Percentiles rank a stretch among this genome's conserved stretches.
phyloP scores from a whole-genome alignment of 2,797 vertebrate species.

The Microtus agrestis region DNA sequence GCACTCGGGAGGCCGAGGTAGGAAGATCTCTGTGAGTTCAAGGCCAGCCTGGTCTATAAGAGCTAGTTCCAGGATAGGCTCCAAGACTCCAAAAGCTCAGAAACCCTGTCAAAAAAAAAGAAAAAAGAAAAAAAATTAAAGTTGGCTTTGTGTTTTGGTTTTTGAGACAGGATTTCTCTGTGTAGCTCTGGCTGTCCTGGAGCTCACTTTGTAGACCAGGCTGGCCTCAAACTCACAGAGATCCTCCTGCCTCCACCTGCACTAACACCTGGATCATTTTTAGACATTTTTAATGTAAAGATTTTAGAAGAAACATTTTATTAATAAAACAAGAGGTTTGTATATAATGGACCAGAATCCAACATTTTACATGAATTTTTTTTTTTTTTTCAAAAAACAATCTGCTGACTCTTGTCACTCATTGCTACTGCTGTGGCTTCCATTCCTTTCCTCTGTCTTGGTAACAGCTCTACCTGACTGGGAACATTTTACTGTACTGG shows the following conservation, averaged over 20 bases:
- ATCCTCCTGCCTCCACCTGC: not conserved
- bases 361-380: conserved; percentile 24
- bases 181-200: not conserved
- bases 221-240: not conserved
- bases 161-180: not conserved
- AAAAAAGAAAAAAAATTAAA: too few relatives aligned
- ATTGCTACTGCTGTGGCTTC: not conserved
- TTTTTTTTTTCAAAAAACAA: conserved; percentile 36
- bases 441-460: not conserved
- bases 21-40: too few relatives aligned
- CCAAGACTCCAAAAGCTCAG: too few relatives aligned
- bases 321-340: conserved; percentile 20
- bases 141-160: not conserved
- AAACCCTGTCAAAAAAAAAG: too few relatives aligned
- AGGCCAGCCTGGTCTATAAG: too few relatives aligned
- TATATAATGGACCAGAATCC: not conserved
- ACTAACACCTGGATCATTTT: not conserved
- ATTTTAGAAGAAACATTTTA: conserved; percentile 43
- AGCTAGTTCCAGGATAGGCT: too few relatives aligned
- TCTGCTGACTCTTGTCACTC: conserved; percentile 28
- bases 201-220: not conserved
- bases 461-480: not conserved
- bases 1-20: too few relatives aligned
- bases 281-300: conserved; percentile 57
- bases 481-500: not conserved